Base-by-base conservation (phyloP, 2,113 vertebrate species). In the Dendrocopos noguchii region DNA sequence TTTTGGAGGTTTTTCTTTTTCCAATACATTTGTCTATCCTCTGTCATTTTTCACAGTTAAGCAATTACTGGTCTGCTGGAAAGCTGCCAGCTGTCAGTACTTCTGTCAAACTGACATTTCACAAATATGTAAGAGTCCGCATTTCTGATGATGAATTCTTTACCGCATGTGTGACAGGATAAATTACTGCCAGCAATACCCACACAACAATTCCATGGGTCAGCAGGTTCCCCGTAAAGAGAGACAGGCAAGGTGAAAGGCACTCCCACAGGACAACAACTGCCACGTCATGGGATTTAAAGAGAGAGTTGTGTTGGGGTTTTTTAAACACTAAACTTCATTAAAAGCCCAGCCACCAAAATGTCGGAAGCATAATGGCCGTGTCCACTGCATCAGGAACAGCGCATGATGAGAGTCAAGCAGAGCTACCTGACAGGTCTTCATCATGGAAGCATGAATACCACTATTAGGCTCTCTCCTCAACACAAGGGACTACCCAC, bases 71-170 rank as follows among this genome's bases (percentile, higher is more conserved):
- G 82, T 77, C 79, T 63, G 42, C 12, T 86, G 95, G 96, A 95
- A 91, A 78, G 75, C 84, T 0, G 93, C 92, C 96, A 91, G 75
- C 80, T 91, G 95, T 93, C 84, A 91, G 91, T 88, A 92, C 83
- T 88, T 88, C 90, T 94, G 93, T 96, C 96, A 96, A 90, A 88
- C 56, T 94, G 91, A 91, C 88, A 91, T 46, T 92, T 95, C 70
- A 88, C 71, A 89, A 95, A 96, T 63, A 84, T 74, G 57, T 83
- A 65, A 76, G 33, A 82, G 73, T 70, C 75, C 1, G 1, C 73
- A 86, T 90, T 94, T 92, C 90, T 87, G 83, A 82, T 66, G 70
- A 89, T 94, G 53, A 68, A 92, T 82, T 94, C 88, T 87, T 93
- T 55, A 76, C 88, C 50, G 42, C 8, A 3, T 50, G 46, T 52